Evolutionary conservation across 2,113 vertebrate genomes (phyloP).

Genomic region (Amblyornis subalaris): DNA sequence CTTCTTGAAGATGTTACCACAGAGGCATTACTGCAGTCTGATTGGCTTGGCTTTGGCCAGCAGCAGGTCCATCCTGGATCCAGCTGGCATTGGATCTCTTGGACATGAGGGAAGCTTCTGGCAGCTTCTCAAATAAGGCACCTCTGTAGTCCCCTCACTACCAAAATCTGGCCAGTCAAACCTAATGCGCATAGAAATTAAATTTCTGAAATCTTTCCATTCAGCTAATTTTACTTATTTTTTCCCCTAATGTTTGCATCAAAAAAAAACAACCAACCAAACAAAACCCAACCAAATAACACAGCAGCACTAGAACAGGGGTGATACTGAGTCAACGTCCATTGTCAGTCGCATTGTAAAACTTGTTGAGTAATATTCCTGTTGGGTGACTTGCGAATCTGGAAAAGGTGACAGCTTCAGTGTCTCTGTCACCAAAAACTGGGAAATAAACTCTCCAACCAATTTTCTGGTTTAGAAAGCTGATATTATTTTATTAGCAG

Average conservation of each 20-base stretch:
- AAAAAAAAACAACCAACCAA: not conserved
- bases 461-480: not conserved
- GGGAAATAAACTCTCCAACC: not conserved
- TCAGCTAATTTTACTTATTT: not conserved
- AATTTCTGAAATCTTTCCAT: not conserved
- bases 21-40: not conserved
- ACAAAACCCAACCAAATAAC: not conserved
- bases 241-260: not conserved
- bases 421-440: not conserved
- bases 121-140: not conserved
- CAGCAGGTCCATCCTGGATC: not conserved
- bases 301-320: not conserved
- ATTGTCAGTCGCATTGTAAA: not conserved
- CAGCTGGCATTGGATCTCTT: not conserved
- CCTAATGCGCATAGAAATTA: not conserved
- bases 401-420: not conserved
- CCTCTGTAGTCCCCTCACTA: rapidly evolving
- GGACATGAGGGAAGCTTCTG: not conserved
- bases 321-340: not conserved
- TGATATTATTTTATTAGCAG: rapidly evolving
- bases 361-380: not conserved
- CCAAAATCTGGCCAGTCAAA: not conserved
- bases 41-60: not conserved
- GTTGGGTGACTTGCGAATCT: not conserved
- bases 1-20: not conserved